Percentiles rank a stretch among this genome's conserved stretches.
phyloP scores from a whole-genome alignment of 1,140 invertebrate species.

The Homalodisca vitripennis region DNA sequence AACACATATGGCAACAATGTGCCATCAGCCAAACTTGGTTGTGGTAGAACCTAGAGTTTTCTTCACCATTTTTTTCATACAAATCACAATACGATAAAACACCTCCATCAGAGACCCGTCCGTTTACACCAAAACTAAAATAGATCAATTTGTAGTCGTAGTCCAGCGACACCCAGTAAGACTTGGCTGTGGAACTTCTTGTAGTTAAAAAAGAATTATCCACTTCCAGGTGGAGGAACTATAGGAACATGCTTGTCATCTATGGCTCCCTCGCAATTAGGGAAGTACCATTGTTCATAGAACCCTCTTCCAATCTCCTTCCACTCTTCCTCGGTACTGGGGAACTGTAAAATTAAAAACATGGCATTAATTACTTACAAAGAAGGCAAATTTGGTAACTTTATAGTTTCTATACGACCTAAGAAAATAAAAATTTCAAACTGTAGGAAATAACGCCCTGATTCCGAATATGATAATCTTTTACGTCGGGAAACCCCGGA shows the following conservation, averaged over 20 bases:
- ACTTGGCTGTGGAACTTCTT: slow-evolving; percentile 51
- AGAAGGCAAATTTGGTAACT: too few species aligned
- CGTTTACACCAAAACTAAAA: slow-evolving; percentile 43
- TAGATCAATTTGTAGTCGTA: slow-evolving; percentile 44
- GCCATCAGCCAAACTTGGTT: slow-evolving; percentile 25
- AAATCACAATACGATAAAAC: slow-evolving; percentile 40
- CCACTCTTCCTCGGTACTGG: slow-evolving; percentile 39
- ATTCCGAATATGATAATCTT: too few species aligned
- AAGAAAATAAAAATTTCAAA: too few species aligned
- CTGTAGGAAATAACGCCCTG: too few species aligned
- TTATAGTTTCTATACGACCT: too few species aligned
- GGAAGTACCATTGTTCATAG: slow-evolving; percentile 50
- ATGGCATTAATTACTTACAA: slow-evolving; percentile 11
- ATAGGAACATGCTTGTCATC: slow-evolving; percentile 50
- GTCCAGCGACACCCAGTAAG: slow-evolving; percentile 46
- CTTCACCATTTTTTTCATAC: slow-evolving; percentile 36
- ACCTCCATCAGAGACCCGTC: slow-evolving; percentile 45
- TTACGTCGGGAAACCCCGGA: too few species aligned
- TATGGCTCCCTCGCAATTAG: slow-evolving; percentile 38
- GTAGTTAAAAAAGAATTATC: slow-evolving; percentile 52
- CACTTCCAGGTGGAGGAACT: slow-evolving; percentile 43
- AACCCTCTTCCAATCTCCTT: slow-evolving; percentile 43
- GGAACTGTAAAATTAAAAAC: slow-evolving; percentile 32
- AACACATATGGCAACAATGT: slow-evolving; percentile 39
- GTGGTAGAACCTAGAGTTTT: slow-evolving; percentile 31